Conservation (phyloP, 2,888 invertebrate genomes). For the Platycnemis pennipes region DNA sequence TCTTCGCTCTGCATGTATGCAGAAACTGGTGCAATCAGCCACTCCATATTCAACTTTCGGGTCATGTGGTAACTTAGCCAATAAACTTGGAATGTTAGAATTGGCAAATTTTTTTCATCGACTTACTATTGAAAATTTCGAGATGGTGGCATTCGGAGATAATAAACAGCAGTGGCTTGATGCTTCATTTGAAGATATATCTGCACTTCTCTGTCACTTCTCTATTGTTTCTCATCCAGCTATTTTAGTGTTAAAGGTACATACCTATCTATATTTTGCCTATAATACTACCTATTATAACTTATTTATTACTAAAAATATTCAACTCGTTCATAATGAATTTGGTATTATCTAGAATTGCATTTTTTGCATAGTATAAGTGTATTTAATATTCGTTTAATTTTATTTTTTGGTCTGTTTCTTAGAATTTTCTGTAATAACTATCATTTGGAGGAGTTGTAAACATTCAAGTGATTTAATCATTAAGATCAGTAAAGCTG, state of each 20-base stretch:
- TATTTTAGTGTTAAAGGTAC: conserved; percentile 34
- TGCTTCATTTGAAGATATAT: conserved; percentile 42
- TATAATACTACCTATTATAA: no score
- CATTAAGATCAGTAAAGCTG: no score
- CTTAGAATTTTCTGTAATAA: no score
- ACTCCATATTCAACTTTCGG: conserved; percentile 28
- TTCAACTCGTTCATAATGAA: no score
- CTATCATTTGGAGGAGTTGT: no score
- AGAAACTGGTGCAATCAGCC: not conserved
- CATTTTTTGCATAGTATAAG: no score
- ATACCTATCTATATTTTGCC: not conserved
- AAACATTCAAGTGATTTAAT: no score
- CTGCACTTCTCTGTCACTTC: not conserved
- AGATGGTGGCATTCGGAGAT: not conserved
- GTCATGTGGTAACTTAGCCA: conserved; percentile 23
- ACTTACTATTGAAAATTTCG: conserved; percentile 2
- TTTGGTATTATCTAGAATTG: no score
- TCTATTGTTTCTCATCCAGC: conserved; percentile 18
- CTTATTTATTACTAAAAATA: no score
- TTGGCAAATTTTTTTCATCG: not conserved
- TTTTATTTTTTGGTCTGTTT: no score
- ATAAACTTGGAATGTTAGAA: conserved; percentile 24
- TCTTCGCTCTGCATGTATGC: conserved; percentile 42
- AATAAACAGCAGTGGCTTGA: conserved; percentile 44
- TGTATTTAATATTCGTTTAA: no score